These are phyloP conservation scores for Apteryx owenii DNA, from an alignment of 2,113 vertebrate genomes.

Conservation along the genomic window DNA sequence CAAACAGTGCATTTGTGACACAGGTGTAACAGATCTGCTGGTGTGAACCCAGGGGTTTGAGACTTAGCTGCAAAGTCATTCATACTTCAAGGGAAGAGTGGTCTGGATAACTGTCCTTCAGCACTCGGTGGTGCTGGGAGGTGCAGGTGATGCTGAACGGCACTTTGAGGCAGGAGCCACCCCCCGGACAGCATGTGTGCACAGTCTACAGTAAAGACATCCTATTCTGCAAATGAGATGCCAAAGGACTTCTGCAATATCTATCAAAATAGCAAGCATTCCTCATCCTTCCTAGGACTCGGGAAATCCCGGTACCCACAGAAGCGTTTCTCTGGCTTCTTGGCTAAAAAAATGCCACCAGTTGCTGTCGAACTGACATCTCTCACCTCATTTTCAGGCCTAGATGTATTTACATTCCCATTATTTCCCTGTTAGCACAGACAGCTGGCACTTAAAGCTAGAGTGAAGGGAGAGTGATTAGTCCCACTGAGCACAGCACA, in stretches of 20 bases:
- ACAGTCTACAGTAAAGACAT: not conserved
- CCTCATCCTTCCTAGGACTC: not conserved
- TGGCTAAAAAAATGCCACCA: not conserved
- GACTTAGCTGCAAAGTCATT: not conserved
- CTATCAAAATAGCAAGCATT: not conserved
- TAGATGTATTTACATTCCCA: accelerated
- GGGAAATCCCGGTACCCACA: not conserved
- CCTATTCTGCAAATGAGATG: not conserved
- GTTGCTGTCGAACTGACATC: not conserved
- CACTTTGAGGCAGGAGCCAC: not conserved
- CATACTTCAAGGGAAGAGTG: not conserved
- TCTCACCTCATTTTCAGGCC: not conserved
- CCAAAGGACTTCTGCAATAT: not conserved
- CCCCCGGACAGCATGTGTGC: accelerated
- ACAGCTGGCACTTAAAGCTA: not conserved
- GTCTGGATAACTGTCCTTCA: not conserved
- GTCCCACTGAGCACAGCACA: not conserved
- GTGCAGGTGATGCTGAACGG: not conserved
- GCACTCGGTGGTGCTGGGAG: not conserved
- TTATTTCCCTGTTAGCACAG: not conserved
- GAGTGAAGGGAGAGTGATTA: not conserved
- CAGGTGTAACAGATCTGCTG: not conserved
- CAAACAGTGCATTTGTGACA: not conserved
- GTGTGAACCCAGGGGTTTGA: not conserved
- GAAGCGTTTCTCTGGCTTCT: not conserved